These are phyloP conservation scores for Philypnodon macrostomus DNA, from an alignment of 2,797 vertebrate species.

Conservation along the genomic window DNA sequence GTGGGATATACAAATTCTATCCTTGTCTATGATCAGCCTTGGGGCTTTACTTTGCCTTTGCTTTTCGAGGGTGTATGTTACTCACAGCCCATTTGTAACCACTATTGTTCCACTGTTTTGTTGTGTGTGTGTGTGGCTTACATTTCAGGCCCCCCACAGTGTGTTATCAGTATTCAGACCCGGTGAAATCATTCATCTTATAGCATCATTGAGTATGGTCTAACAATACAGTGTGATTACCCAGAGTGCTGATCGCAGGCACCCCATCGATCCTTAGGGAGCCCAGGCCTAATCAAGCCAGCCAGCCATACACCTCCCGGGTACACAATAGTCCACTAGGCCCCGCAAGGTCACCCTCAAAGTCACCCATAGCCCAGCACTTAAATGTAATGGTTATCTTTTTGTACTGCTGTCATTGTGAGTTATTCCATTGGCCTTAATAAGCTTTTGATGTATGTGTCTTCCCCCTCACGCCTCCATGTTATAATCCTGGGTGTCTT, in stretches of 20 bases:
- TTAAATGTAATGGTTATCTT: conserved; percentile 70
- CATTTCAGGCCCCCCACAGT: conserved; percentile 13
- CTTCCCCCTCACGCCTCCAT: conserved; percentile 32
- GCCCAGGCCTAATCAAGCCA: conserved; percentile 60
- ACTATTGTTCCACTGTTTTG: conserved; percentile 7
- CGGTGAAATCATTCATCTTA: conserved; percentile 63
- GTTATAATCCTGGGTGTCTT: conserved; percentile 52
- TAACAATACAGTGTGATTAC: conserved; percentile 65
- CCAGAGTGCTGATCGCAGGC: conserved; percentile 69
- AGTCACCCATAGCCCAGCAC: conserved; percentile 62
- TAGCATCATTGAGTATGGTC: conserved; percentile 42
- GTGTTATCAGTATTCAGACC: conserved; percentile 28
- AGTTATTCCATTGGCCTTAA: conserved; percentile 70
- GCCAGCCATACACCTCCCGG: conserved; percentile 32
- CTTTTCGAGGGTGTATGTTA: neutral
- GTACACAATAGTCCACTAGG: conserved; percentile 56
- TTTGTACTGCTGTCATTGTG: conserved; percentile 68
- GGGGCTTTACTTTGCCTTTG: neutral
- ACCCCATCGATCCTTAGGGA: conserved; percentile 66
- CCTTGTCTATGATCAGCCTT: neutral
- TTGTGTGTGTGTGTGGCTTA: conserved; percentile 7
- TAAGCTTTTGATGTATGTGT: conserved; percentile 72
- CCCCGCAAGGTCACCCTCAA: conserved; percentile 68
- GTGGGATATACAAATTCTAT: too few relatives aligned
- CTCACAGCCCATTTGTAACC: neutral